Conservation (phyloP, 2,797 vertebrate species). For the Chelmon rostratus region DNA sequence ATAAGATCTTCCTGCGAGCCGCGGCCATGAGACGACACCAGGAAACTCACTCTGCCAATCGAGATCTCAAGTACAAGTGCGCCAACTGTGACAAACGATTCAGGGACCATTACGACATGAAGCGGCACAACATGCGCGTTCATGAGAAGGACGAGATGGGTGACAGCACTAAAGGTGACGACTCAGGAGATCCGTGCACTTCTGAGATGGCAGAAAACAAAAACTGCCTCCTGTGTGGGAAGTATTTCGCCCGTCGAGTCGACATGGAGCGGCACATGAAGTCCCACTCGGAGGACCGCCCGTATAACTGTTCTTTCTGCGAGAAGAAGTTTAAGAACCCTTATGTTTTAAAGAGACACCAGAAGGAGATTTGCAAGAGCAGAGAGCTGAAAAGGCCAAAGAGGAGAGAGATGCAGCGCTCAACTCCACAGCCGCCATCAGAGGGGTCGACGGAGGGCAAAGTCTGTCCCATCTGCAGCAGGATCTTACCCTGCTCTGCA, state of each 20-base stretch:
- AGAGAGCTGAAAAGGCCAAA: conserved; percentile 61
- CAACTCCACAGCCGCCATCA: fast-evolving
- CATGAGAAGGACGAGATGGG: conserved; percentile 71
- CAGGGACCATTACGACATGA: conserved; percentile 85
- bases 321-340: conserved; percentile 82
- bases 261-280: conserved; percentile 84
- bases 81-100: conserved; percentile 79
- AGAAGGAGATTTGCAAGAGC: conserved; percentile 82
- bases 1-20: conserved; percentile 79
- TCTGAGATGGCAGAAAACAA: conserved; percentile 65
- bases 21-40: conserved; percentile 82
- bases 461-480: conserved; percentile 79
- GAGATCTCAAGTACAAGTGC: conserved; percentile 81
- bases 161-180: conserved; percentile 28
- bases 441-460: conserved; percentile 68
- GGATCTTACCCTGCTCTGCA: conserved; percentile 73
- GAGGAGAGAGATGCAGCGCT: conserved; percentile 31
- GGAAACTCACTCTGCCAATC: conserved; percentile 77
- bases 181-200: conserved; percentile 24
- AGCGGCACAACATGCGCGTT: conserved; percentile 80
- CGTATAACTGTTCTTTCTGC: conserved; percentile 76
- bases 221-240: conserved; percentile 78
- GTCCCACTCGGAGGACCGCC: conserved; percentile 83
- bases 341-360: conserved; percentile 79
- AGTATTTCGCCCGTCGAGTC: conserved; percentile 75